These are phyloP conservation scores for Thecophora atra DNA, from an alignment of 2,888 invertebrate species.

Conservation along the genomic window DNA sequence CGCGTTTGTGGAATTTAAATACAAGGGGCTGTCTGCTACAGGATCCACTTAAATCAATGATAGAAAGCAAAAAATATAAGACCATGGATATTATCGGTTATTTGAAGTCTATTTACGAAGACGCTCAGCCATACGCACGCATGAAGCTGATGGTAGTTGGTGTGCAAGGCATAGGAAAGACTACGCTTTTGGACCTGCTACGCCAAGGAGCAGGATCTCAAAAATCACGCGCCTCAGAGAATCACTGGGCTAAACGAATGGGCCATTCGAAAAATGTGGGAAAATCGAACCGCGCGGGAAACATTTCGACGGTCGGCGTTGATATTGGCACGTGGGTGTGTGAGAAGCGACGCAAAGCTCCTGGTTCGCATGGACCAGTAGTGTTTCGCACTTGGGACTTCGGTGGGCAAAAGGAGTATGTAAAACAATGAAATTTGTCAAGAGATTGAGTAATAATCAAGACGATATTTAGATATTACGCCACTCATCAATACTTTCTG, in stretches of 20 bases:
- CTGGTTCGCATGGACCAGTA: constrained; percentile 81
- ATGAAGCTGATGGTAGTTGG: constrained; percentile 98
- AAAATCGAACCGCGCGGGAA: constrained; percentile 79
- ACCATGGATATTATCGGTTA: constrained; percentile 93
- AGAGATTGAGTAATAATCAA: neutral
- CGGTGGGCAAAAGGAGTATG: constrained; percentile 93
- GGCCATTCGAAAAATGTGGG: constrained; percentile 85
- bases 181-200: constrained; percentile 87
- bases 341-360: constrained; percentile 83
- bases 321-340: constrained; percentile 96
- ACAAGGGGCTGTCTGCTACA: constrained; percentile 87
- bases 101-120: constrained; percentile 86
- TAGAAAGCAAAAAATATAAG: constrained; percentile 91
- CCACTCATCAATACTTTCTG: constrained; percentile 98
- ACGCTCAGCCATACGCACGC: constrained; percentile 91
- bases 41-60: constrained; percentile 90
- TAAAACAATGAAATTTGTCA: constrained; percentile 39
- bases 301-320: constrained; percentile 96
- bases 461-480: constrained; percentile 77
- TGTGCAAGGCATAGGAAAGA: constrained; percentile 86
- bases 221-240: constrained; percentile 69
- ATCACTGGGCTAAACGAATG: constrained; percentile 96
- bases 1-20: constrained; percentile 95
- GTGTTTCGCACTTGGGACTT: constrained; percentile 98
- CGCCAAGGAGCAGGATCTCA: constrained; percentile 87